These are phyloP conservation scores for Myopa tessellatipennis DNA, from an alignment of 2,888 invertebrate genomes.

Conservation along the genomic window DNA sequence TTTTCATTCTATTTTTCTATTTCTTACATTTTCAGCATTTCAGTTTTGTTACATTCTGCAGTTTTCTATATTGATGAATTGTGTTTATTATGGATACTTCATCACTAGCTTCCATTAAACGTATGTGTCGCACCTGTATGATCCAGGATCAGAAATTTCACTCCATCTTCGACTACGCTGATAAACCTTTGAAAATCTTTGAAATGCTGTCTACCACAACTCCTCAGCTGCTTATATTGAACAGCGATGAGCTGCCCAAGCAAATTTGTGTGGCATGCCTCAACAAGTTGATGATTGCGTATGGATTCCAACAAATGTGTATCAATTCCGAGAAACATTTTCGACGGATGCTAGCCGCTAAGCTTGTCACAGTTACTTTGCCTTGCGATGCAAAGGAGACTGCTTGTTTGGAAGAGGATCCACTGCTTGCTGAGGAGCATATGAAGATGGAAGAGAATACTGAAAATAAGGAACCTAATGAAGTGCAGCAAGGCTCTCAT, in stretches of 20 bases:
- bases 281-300: conserved; percentile 69
- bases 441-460: conserved; percentile 14
- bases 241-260: conserved; percentile 72
- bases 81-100: conserved; percentile 3
- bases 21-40: too few relatives aligned
- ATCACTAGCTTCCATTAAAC: neutral
- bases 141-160: conserved; percentile 32
- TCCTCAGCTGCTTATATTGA: conserved; percentile 24
- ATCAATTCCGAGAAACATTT: conserved; percentile 68
- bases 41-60: neutral
- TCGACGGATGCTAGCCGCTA: conserved; percentile 45
- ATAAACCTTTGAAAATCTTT: conserved; percentile 16
- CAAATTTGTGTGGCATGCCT: conserved; percentile 72
- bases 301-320: conserved; percentile 69
- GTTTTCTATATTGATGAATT: neutral
- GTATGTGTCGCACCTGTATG: conserved; percentile 49
- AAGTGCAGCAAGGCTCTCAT: too few relatives aligned
- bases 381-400: neutral
- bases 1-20: too few relatives aligned
- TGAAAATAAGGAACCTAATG: neutral
- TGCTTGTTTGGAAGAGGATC: conserved; percentile 30
- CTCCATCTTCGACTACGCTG: conserved; percentile 24
- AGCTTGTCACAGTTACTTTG: neutral
- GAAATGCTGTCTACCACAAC: conserved; percentile 25
- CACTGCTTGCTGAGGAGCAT: conserved; percentile 34